Base-by-base conservation (phyloP, 37 sponge, comb jelly and placozoan species). In the Aplysina aerophoba region DNA sequence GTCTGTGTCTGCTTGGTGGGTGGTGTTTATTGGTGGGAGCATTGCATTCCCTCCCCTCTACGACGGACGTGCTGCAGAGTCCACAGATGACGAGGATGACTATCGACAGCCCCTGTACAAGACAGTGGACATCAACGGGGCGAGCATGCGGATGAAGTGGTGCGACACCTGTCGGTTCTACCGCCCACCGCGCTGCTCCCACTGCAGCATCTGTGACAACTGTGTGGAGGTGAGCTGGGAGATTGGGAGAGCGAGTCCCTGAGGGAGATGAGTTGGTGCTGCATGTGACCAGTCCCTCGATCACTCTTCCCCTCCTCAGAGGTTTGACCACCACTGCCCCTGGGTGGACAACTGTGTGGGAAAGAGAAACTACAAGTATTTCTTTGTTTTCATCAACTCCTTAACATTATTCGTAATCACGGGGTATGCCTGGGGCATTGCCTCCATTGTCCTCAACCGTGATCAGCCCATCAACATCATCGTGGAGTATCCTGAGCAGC, bases 341-440 rank as follows among this genome's bases (percentile, higher is more conserved):
- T 99, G 99, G 99, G 94, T 99, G 54, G 93, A 99, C 89, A 99
- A 99, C 91, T 99, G 99, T 74, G 84, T 99, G 59, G 99, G 99
- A 21, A 87, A 86, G 55, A 79, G 99, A 39, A 99, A 99, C 87
- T 99, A 99, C 88, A 93, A 93, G 64, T 96, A 90, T 89, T 99
- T 99, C 88, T 97, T 99, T 87, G 85, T 87, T 84, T 99, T 99
- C 78, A 87, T 96, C 36, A 88, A 85, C 56, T 93, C 94, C 15
- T 82, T 99, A 11, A 90, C 92, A 11, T 20, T 93, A 30, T 90
- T 95, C 83, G 86, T 94, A 24, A 56, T 98, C 61, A 87, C 73
- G 62, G 94, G 91, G 16, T 91, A 90, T 84, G 88, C 50, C 1
- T 89, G 90, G 85, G 88, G 82, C 16, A 65, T 89, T 8, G 60